A percentile compares a stretch with the other conserved stretches of the same genome.
Conservation (phyloP, 2,797 vertebrate species). For the Diplodus sargus region DNA sequence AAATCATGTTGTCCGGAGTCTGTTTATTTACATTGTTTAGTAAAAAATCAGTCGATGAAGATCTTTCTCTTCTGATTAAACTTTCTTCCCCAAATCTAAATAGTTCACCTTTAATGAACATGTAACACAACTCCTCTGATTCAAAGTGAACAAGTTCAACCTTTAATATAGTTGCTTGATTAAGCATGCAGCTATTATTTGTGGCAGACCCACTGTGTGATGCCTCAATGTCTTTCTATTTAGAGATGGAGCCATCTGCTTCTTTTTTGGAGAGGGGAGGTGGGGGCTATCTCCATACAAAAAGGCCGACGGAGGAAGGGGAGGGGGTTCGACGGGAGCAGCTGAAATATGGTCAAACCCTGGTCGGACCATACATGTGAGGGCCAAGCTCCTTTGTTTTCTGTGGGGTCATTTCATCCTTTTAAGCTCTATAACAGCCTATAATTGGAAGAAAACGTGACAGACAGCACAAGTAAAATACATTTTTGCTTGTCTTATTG, state of each 20-base stretch:
- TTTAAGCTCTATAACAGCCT: slow-evolving; percentile 18
- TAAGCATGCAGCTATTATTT: slow-evolving; percentile 57
- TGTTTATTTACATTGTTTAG: too few species aligned
- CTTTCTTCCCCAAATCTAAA: too few species aligned
- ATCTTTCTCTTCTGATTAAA: too few species aligned
- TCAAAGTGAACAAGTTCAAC: slow-evolving; percentile 45
- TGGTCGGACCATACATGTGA: slow-evolving; percentile 15
- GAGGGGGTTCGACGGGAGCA: background rate
- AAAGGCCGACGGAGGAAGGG: slow-evolving; percentile 18
- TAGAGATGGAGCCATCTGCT: slow-evolving; percentile 60
- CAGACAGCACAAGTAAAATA: background rate
- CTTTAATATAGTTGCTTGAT: slow-evolving; percentile 43
- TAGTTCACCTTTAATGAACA: too few species aligned
- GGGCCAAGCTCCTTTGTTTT: background rate
- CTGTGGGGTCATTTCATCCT: slow-evolving; percentile 13
- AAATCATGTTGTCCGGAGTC: too few species aligned
- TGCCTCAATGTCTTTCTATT: slow-evolving; percentile 48
- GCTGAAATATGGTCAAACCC: slow-evolving; percentile 50
- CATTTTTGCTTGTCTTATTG: background rate
- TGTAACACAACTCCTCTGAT: slow-evolving; percentile 22
- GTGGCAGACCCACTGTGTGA: slow-evolving; percentile 42
- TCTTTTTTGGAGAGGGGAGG: slow-evolving; percentile 11
- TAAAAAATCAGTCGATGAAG: too few species aligned
- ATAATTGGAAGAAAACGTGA: background rate
- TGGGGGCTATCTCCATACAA: slow-evolving; percentile 43